Evolutionary conservation across 1,140 invertebrate genomes (phyloP).

Genomic region (Apis cerana): DNA sequence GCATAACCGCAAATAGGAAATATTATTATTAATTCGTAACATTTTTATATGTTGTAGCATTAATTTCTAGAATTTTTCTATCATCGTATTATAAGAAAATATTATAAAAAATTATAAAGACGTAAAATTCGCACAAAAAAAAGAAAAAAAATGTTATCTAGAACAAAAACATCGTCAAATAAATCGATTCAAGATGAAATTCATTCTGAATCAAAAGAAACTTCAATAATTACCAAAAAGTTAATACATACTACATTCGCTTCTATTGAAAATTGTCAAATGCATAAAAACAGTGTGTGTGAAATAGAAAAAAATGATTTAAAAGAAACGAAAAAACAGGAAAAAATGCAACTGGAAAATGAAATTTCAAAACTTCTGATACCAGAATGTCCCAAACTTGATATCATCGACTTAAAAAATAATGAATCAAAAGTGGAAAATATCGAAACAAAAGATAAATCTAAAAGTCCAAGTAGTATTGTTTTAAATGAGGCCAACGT

Average conservation of each 20-base stretch:
- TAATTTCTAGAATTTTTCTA: neutral
- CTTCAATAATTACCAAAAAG: neutral
- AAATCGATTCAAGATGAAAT: neutral
- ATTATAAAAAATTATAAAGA: neutral
- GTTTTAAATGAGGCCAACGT: neutral
- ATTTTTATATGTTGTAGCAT: neutral
- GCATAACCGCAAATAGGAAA: too few species aligned
- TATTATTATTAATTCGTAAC: neutral
- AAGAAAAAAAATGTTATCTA: neutral
- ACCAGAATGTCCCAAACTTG: neutral
- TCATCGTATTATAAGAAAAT: neutral
- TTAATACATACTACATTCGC: neutral
- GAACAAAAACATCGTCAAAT: neutral
- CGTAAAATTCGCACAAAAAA: too few species aligned
- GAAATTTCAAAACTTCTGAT: neutral
- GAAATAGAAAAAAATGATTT: neutral
- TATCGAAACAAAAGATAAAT: neutral
- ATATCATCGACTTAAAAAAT: neutral
- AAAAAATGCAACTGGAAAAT: neutral
- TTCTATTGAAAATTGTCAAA: neutral
- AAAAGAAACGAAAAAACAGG: neutral
- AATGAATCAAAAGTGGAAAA: neutral
- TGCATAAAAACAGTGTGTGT: neutral
- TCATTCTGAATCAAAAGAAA: neutral
- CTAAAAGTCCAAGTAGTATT: neutral